Evolutionary conservation across 2,888 invertebrate species (phyloP), one percentile per base, ranked within the genome.

Genomic region (Danaus chrysippus): DNA sequence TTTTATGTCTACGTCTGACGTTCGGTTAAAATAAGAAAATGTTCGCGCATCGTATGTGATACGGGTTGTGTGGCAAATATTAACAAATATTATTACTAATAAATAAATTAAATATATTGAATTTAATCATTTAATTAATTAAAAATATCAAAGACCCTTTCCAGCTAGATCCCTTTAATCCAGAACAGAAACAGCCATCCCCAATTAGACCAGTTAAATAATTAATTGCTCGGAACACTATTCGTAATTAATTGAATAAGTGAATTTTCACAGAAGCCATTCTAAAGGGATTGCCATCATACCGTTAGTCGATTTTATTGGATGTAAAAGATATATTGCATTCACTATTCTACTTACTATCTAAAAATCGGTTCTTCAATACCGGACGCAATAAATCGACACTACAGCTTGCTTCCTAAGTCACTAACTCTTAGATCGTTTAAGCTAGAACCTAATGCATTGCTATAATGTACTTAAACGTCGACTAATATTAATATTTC

Each of bases 1-100:
- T 82, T 81, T 83, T 82, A 81, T 81, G 75, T 75, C 75, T 69
- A 71, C 71, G 46, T 68, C 76, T 76, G 76, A 76, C 76, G 73
- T 76, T 78, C 76, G 74, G 75, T 74, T 76, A 79, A 82, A 83
- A 87, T 84, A 83, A 82, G 80, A 84, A 84, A 84, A 82, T 82
- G 83, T 84, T 80, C 82, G 77, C 78, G 75, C 23, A 34, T 34
- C 75, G 85, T 83, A 81, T 80, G 80, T 77, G 75, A 81, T 77
- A 78, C 79, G 81, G 82, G 81, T 74, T 77, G 75, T 49, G 49
- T 11, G 10, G 15, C 10, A 81, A 81, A 85, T 82, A 79, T 83
- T 79, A 55, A 49, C 23, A 6, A 6, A 34, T 34, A 34, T 34
- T 34, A 34, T 34, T 34, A 5, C 23, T 34, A 34, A 34, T 6